Base-by-base conservation (phyloP, 2,113 vertebrate genomes). In the Anoura caudifer region DNA sequence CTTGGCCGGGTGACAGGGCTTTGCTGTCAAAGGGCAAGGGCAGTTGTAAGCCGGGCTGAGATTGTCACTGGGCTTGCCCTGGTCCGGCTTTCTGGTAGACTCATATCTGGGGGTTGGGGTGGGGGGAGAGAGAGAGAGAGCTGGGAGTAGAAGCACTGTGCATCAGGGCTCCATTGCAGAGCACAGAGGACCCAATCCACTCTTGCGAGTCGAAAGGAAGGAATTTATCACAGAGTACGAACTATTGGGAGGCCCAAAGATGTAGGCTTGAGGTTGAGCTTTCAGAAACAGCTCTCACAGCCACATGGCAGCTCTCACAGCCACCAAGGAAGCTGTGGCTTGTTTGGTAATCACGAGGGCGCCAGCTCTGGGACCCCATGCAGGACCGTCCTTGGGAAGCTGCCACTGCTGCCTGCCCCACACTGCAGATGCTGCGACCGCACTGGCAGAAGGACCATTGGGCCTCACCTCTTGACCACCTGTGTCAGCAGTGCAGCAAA, bases 361-460 rank as follows among this genome's bases (percentile, higher is more conserved):
- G 16, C 41, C 56, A n/a, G 16, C 33, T 94, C 50, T 20, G 36
- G 90, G 50, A n/a, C 36, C 41, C 31, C 36, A 36, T 36, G 31
- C 9, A 26, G 45, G 0, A 1, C 36, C 0, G 1, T 1, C 59
- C 15, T 20, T 2, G 0, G 22, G 85, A 85, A 61, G 77, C 77
- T 56, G 36, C 19, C 52, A 0, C 20, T 7, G 47, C 41, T 4
- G 13, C n/a, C 24, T 10, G 8, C 20, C 72, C 50, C 38, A 31
- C 10, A 3, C 28, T 7, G 61, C 28, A 38, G 45, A 87, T 73
- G 38, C 59, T 54, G 17, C 3, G 28, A 31, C 26, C 38, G 28
- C n/a, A 4, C 5, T 1, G 3, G 81, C 4, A 24, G 26, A 19
- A 14, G 36, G 38, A 22, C 4, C 43, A 7, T 52, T 19, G 6